These are phyloP conservation scores for Elymnias hypermnestra DNA, from an alignment of 1,140 invertebrate genomes.

Conservation along the genomic window DNA sequence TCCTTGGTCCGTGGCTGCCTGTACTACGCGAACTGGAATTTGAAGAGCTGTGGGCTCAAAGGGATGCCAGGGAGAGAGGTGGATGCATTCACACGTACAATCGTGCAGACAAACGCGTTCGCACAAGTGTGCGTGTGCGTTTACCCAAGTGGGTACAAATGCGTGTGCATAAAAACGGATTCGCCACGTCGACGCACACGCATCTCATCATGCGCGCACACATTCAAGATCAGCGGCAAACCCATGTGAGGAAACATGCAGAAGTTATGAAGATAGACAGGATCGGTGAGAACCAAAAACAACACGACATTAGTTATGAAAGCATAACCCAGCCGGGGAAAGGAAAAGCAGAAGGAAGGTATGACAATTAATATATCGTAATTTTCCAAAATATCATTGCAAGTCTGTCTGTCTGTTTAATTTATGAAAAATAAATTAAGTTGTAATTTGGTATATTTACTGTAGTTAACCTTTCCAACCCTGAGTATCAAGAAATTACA, in stretches of 20 bases:
- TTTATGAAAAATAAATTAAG: too few relatives aligned
- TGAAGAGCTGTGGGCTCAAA: conserved; percentile 68
- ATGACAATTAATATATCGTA: conserved; percentile 32
- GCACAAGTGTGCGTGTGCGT: conserved; percentile 11
- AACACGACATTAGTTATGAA: conserved; percentile 60
- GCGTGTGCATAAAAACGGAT: conserved; percentile 22
- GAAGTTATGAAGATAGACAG: conserved; percentile 45
- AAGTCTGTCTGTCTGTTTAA: not conserved
- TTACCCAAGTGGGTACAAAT: too few relatives aligned
- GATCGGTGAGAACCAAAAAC: conserved; percentile 48
- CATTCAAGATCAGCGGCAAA: conserved; percentile 31
- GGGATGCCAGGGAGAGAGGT: conserved; percentile 38
- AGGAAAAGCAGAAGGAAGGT: conserved; percentile 41
- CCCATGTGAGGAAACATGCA: conserved; percentile 54
- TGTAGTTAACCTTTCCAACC: too few relatives aligned
- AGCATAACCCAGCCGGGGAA: conserved; percentile 54
- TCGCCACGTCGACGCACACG: conserved; percentile 19
- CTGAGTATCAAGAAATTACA: too few relatives aligned
- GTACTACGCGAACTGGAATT: conserved; percentile 76
- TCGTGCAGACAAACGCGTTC: conserved; percentile 16
- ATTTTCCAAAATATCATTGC: not conserved
- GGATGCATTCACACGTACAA: conserved; percentile 23
- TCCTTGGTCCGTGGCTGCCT: conserved; percentile 53
- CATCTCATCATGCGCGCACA: conserved; percentile 16
- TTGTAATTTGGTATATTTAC: too few relatives aligned